Conservation (phyloP, 2,888 invertebrate genomes). For the Rhyacophila evoluta region DNA sequence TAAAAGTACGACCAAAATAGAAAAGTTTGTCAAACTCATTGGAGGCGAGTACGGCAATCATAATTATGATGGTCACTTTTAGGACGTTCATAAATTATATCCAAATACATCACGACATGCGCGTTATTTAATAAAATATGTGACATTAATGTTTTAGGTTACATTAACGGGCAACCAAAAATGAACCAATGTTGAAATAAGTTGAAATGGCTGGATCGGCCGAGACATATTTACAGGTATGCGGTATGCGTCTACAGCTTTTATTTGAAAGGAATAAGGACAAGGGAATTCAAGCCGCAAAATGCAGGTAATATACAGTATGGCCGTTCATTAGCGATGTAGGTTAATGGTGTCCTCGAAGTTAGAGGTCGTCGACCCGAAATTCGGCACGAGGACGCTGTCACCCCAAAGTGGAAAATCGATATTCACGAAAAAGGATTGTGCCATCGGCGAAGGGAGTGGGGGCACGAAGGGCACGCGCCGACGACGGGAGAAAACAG, state of each 20-base stretch:
- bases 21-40: too few species aligned
- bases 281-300: not conserved
- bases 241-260: not conserved
- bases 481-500: slow-evolving; percentile 12
- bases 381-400: slow-evolving; percentile 25
- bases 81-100: too few species aligned
- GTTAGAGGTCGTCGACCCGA: slow-evolving; percentile 42
- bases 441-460: slow-evolving; percentile 31
- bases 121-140: too few species aligned
- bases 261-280: not conserved
- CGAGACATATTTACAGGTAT: too few species aligned
- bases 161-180: too few species aligned
- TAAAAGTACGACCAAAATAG: too few species aligned
- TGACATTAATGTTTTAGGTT: too few species aligned
- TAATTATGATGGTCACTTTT: too few species aligned
- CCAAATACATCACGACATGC: too few species aligned
- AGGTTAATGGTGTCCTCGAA: slow-evolving; percentile 41
- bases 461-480: slow-evolving; percentile 20
- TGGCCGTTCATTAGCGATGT: slow-evolving; percentile 46
- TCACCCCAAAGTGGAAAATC: slow-evolving; percentile 37
- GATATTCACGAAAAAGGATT: slow-evolving; percentile 43
- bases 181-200: too few species aligned
- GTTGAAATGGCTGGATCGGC: too few species aligned
- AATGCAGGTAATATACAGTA: not conserved
- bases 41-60: too few species aligned